A percentile compares a stretch with the other conserved stretches of the same genome.
These are phyloP conservation scores for Oscheius sp. DNA, from an alignment of 1,140 invertebrate genomes.

Conservation along the genomic window DNA sequence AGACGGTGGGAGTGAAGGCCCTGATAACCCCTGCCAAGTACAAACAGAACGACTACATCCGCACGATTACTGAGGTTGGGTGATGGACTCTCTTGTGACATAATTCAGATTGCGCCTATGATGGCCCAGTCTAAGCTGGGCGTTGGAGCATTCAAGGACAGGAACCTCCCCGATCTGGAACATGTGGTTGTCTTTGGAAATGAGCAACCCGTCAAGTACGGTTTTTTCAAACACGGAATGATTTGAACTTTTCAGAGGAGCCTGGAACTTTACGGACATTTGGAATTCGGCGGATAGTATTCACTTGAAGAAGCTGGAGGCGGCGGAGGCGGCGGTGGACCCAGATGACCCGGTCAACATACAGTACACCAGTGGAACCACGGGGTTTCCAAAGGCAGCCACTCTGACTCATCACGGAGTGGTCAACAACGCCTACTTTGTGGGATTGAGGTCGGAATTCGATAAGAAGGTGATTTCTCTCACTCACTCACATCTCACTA, in stretches of 20 bases:
- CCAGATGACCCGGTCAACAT: conserved; percentile 52
- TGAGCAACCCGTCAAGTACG: conserved; percentile 9
- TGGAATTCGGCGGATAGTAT: conserved; percentile 49
- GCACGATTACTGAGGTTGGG: conserved; percentile 22
- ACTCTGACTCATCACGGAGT: conserved; percentile 77
- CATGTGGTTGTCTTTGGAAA: conserved; percentile 44
- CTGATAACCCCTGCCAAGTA: conserved; percentile 36
- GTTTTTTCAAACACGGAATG: not conserved
- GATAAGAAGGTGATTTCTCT: conserved; percentile 61
- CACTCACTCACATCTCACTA: not conserved
- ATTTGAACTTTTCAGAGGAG: conserved; percentile 27
- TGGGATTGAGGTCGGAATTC: conserved; percentile 68
- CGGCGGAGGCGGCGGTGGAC: conserved; percentile 62
- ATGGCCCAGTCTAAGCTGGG: conserved; percentile 34
- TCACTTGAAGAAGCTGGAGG: conserved; percentile 60
- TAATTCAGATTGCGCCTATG: conserved; percentile 27
- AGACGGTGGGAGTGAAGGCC: conserved; percentile 40
- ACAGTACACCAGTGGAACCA: conserved; percentile 69
- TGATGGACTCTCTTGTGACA: not conserved
- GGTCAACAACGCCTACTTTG: conserved; percentile 78
- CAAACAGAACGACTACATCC: conserved; percentile 41
- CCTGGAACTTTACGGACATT: conserved; percentile 43
- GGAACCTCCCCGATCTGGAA: conserved; percentile 44
- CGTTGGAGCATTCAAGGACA: conserved; percentile 28
- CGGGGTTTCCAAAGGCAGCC: conserved; percentile 82